Evolutionary conservation across 1,140 invertebrate species (phyloP).

Genomic region (Macrobrachium rosenbergii): DNA sequence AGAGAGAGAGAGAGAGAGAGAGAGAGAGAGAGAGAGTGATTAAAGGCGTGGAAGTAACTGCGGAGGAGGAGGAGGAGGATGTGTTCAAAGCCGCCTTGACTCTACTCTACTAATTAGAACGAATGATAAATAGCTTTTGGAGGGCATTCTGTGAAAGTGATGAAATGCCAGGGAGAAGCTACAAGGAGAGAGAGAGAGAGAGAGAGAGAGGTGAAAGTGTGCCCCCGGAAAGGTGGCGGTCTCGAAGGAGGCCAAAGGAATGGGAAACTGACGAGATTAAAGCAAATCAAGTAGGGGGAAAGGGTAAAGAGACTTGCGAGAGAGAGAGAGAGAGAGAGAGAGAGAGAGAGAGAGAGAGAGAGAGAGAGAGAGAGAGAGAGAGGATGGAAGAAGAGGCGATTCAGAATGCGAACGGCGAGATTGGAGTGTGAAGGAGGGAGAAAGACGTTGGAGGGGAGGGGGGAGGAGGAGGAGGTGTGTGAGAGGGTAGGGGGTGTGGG

Average conservation of each 20-base stretch:
- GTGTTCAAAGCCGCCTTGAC: no score
- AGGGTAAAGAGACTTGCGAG: background rate
- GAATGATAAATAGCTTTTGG: no score
- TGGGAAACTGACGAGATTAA: no score
- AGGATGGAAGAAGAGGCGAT: background rate
- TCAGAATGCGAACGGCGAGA: background rate
- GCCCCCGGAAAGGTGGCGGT: background rate
- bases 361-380: constrained; percentile 16
- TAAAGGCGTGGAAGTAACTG: no score
- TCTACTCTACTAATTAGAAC: no score
- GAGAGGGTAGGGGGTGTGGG: no score
- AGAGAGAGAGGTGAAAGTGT: background rate
- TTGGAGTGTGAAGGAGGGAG: background rate
- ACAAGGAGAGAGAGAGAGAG: background rate
- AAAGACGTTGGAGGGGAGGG: background rate
- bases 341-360: constrained; percentile 2
- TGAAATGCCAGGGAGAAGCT: background rate
- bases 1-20: no score
- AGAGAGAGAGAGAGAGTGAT: no score
- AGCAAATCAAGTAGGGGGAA: background rate
- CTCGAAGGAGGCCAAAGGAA: no score
- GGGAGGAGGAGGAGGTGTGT: no score
- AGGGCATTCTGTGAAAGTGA: background rate
- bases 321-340: background rate
- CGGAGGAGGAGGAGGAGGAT: no score